A percentile compares a stretch with the other conserved stretches of the same genome.
Evolutionary conservation across 2,113 vertebrate species (phyloP).

Genomic region (Daphoenositta chrysoptera): DNA sequence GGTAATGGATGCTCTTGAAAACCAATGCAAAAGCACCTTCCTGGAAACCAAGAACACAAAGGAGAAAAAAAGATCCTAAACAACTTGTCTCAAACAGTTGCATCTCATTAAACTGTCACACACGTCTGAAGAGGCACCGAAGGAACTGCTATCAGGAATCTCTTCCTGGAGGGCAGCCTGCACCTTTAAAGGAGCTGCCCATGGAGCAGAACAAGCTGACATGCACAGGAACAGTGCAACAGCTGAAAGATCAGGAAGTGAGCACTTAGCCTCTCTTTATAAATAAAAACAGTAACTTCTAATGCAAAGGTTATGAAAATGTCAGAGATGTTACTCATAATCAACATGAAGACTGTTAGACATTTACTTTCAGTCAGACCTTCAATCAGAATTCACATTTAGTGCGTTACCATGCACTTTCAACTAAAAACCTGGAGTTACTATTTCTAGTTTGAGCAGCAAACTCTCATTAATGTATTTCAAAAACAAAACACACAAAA

Average conservation of each 20-base stretch:
- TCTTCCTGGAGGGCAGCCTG: background rate
- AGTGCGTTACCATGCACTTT: background rate
- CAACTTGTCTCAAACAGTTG: background rate
- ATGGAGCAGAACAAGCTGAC: background rate
- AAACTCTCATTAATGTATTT: background rate
- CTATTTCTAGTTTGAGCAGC: background rate
- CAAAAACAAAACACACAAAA: background rate
- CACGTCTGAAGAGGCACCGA: background rate
- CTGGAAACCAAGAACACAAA: constrained; percentile 63
- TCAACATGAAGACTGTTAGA: background rate
- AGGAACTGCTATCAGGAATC: constrained; percentile 17
- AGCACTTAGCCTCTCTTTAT: background rate
- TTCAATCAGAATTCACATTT: background rate
- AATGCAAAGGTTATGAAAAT: background rate
- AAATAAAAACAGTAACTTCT: background rate
- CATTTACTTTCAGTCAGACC: background rate
- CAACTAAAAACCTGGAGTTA: background rate
- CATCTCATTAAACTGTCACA: constrained; percentile 5
- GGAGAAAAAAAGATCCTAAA: background rate
- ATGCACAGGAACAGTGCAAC: background rate
- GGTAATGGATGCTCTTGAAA: constrained; percentile 94
- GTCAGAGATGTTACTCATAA: background rate
- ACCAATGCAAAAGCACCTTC: constrained; percentile 94
- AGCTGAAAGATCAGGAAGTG: background rate
- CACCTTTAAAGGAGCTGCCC: constrained; percentile 21